phyloP scores from a whole-genome alignment of 2,113 vertebrate genomes.

The Ariopsis seemanni region DNA sequence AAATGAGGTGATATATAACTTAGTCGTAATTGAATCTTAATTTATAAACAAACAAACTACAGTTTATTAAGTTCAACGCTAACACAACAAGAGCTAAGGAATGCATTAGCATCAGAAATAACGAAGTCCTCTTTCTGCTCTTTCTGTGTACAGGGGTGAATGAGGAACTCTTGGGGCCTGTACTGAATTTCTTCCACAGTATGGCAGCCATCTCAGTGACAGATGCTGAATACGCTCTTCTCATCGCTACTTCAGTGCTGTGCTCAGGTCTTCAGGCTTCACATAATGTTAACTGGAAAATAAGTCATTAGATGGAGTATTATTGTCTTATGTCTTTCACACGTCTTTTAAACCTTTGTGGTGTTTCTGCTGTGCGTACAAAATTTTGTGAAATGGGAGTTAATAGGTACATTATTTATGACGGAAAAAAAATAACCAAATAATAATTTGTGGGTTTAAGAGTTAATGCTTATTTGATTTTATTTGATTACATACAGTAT shows the following conservation, averaged over 20 bases:
- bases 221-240: conserved; percentile 86
- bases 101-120: neutral
- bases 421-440: too few species aligned
- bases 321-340: neutral
- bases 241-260: conserved; percentile 84
- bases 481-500: too few species aligned
- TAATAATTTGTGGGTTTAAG: too few species aligned
- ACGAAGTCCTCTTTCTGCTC: neutral
- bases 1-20: neutral
- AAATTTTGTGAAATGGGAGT: too few species aligned
- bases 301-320: too few species aligned
- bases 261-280: conserved; percentile 82
- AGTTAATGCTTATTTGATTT: too few species aligned
- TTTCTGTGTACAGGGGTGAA: conserved; percentile 69
- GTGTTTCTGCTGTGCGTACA: neutral
- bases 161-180: conserved; percentile 82
- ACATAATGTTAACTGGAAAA: neutral
- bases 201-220: conserved; percentile 84
- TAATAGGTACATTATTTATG: too few species aligned
- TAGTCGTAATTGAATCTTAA: neutral
- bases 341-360: neutral
- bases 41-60: neutral
- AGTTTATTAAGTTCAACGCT: neutral
- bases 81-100: neutral
- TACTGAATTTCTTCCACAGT: conserved; percentile 91